Evolutionary conservation across 2,797 vertebrate genomes (phyloP).

Genomic region (Peromyscus eremicus): DNA sequence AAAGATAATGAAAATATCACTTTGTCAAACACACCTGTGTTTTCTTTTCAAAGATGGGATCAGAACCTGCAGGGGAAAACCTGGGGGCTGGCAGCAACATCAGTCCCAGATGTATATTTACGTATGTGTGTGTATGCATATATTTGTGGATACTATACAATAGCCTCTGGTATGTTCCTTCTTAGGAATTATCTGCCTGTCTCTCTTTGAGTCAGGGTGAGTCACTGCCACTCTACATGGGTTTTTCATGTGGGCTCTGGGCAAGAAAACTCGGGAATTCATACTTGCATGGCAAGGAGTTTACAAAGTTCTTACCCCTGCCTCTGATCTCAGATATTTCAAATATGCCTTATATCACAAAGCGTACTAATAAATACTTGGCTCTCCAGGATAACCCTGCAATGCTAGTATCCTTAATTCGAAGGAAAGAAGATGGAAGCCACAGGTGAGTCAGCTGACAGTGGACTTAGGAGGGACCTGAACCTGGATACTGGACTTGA

Average conservation of each 20-base stretch:
- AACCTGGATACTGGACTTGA: background rate
- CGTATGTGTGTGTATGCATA: background rate
- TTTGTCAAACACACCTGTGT: background rate
- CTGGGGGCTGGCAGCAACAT: background rate
- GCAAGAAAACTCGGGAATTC: background rate
- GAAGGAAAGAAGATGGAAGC: background rate
- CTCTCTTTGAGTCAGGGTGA: background rate
- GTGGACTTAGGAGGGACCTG: background rate
- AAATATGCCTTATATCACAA: background rate
- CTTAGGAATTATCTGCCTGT: background rate
- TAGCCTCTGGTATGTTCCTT: background rate
- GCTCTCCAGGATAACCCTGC: background rate
- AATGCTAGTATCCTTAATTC: background rate
- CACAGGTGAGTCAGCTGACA: background rate
- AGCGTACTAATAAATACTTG: background rate
- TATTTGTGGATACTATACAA: background rate
- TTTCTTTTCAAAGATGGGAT: conserved; percentile 17
- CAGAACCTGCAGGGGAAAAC: background rate
- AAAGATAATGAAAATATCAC: background rate
- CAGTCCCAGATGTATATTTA: background rate
- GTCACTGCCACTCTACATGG: background rate
- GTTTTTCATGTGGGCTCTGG: background rate
- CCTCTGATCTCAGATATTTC: background rate
- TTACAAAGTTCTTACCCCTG: background rate
- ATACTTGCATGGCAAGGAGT: background rate